Conservation (phyloP, 2,888 invertebrate genomes). For the Tachina grossa region DNA sequence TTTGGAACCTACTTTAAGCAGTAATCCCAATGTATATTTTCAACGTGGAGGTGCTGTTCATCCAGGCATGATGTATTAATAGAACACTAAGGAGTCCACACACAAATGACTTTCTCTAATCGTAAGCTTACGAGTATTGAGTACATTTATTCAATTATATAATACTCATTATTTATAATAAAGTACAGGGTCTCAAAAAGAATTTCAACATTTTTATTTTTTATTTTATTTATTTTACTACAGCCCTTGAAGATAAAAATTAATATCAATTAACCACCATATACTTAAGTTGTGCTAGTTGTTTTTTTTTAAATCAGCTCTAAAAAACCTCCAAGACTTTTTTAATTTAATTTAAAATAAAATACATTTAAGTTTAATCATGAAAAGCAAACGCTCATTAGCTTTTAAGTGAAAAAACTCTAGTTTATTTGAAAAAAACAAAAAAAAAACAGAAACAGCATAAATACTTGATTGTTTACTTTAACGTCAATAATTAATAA, state of each 20-base stretch:
- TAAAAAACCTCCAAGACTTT: constrained; percentile 64
- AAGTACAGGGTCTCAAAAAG: constrained; percentile 28
- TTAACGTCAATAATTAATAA: constrained; percentile 68
- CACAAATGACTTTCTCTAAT: background rate
- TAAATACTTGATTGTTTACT: constrained; percentile 69
- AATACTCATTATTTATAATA: constrained; percentile 43
- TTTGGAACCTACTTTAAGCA: constrained; percentile 92
- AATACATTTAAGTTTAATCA: constrained; percentile 27
- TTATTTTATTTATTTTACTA: background rate
- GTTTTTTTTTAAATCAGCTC: constrained; percentile 22
- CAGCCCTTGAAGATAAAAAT: background rate
- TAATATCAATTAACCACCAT: constrained; percentile 44
- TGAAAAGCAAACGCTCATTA: constrained; percentile 67
- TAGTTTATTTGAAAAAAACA: constrained; percentile 38
- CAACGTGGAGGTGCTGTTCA: constrained; percentile 91
- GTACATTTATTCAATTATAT: constrained; percentile 16
- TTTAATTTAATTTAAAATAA: constrained; percentile 57
- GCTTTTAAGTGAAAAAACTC: constrained; percentile 47
- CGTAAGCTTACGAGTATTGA: constrained; percentile 23
- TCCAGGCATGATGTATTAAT: constrained; percentile 95
- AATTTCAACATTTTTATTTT: background rate
- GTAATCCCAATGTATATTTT: constrained; percentile 95
- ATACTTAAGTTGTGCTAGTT: constrained; percentile 52
- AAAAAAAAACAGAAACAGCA: background rate
- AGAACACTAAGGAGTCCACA: constrained; percentile 37